These are phyloP conservation scores for Bombus consobrinus DNA, from an alignment of 1,140 invertebrate genomes.

Conservation along the genomic window DNA sequence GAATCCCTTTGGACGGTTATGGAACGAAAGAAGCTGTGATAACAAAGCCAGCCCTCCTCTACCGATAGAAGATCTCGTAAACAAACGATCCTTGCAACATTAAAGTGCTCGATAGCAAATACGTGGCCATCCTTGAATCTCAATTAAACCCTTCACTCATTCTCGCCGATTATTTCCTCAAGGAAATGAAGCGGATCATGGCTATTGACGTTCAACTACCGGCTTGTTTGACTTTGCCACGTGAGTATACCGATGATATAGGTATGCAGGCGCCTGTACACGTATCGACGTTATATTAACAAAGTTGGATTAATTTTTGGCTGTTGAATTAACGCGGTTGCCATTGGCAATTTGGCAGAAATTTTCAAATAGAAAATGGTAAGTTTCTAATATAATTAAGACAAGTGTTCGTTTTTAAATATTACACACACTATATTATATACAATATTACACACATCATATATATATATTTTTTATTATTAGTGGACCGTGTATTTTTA, in stretches of 20 bases:
- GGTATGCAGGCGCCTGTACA: background rate
- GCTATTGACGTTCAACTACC: conserved; percentile 18
- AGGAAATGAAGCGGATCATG: conserved; percentile 26
- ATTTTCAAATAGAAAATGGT: background rate
- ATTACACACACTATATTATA: background rate
- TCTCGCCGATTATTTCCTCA: conserved; percentile 29
- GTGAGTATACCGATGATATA: background rate
- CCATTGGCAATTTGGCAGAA: background rate
- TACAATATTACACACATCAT: too few species aligned
- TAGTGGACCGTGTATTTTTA: background rate
- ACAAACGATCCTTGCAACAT: conserved; percentile 56
- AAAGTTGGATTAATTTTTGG: background rate
- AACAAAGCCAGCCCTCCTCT: conserved; percentile 64
- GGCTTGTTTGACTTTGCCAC: conserved; percentile 7
- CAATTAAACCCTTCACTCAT: conserved; percentile 4
- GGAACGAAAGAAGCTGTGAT: conserved; percentile 70
- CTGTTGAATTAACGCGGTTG: background rate
- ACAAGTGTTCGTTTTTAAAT: background rate
- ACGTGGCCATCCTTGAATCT: conserved; percentile 23
- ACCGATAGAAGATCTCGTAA: conserved; percentile 62
- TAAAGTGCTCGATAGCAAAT: conserved; percentile 13
- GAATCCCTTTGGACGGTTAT: conserved; percentile 70
- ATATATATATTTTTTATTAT: too few species aligned
- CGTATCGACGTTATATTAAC: background rate
- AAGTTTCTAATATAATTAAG: too few species aligned